Base-by-base conservation (phyloP, 2,888 invertebrate species). In the Amiota mariae region DNA sequence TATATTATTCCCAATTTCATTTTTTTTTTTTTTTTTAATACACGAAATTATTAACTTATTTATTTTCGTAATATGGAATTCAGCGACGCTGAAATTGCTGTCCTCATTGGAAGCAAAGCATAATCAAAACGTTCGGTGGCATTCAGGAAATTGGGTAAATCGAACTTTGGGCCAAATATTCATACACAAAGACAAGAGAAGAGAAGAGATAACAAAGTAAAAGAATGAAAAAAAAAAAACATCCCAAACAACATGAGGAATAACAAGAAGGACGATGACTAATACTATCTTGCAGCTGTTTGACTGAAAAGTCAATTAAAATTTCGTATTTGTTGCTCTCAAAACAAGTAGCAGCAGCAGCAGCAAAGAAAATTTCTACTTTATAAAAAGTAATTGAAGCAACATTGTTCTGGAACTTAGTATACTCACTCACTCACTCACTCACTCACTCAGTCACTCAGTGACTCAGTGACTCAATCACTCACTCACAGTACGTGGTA, bases 241-340 rank as follows among this genome's bases (percentile, higher is more conserved):
- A 36, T 36, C 66, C 10, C 8, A 13, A 51, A 20, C 11, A 18
- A 10, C 15, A 51, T n/a, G 11, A 18, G 13, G 11, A 24, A 20
- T 6, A 18, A 10, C 15, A 51, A 49, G 11, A 18, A 20, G 11
- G 56, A 9, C 56, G 56, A 56, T 18, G n/a, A 24, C 6, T 61
- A 24, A 36, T 18, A 24, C 13, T 9, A 15, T 11, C 66, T 59
- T 70, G 70, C 57, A 57, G 56, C 15, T 70, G 57, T 57, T 54
- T 57, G 70, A 47, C 46, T 56, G 66, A 15, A 66, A 48, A 66
- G 66, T 66, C 66, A 66, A 66, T 66, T 66, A 66, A 66, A 66
- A 66, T 18, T 48, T 48, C 10, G 57, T 48, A 48, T 59, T 59
- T 59, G 57, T 15, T 15, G 66, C 66, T 15, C 15, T 18, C 11